Conservation (phyloP, 2,797 vertebrate genomes). For the Naso thynnoides region DNA sequence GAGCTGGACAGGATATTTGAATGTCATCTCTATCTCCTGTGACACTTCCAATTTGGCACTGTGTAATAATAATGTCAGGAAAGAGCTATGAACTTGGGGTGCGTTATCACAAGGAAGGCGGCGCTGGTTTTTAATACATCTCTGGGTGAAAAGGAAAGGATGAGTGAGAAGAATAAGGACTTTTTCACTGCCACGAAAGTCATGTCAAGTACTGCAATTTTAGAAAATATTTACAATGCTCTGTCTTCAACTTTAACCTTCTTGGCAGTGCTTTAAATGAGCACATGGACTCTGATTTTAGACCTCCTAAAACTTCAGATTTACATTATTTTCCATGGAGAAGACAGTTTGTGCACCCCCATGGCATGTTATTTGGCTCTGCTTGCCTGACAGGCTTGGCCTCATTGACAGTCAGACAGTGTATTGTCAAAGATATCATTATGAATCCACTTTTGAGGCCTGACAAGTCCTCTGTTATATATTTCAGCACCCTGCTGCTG, state of each 20-base stretch:
- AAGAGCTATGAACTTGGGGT: slow-evolving; percentile 61
- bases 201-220: slow-evolving; percentile 15
- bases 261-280: slow-evolving; percentile 4
- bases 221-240: not conserved
- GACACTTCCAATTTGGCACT: slow-evolving; percentile 70
- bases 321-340: slow-evolving; percentile 20
- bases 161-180: slow-evolving; percentile 25
- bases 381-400: slow-evolving; percentile 62
- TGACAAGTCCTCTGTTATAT: slow-evolving; percentile 77
- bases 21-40: slow-evolving; percentile 75
- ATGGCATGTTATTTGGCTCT: slow-evolving; percentile 47
- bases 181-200: slow-evolving; percentile 20
- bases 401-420: slow-evolving; percentile 73
- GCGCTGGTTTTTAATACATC: slow-evolving; percentile 40
- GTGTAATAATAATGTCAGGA: slow-evolving; percentile 74
- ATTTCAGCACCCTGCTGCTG: slow-evolving; percentile 55
- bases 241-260: slow-evolving; percentile 3
- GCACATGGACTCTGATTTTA: not conserved
- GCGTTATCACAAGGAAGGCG: slow-evolving; percentile 59
- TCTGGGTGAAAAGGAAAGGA: slow-evolving; percentile 45
- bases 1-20: slow-evolving; percentile 75
- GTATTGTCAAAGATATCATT: slow-evolving; percentile 78
- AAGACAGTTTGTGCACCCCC: slow-evolving; percentile 23
- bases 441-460: slow-evolving; percentile 70
- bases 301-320: not conserved